Evolutionary conservation across 1,140 invertebrate species (phyloP).

Genomic region (Ostrea denselamellosa): DNA sequence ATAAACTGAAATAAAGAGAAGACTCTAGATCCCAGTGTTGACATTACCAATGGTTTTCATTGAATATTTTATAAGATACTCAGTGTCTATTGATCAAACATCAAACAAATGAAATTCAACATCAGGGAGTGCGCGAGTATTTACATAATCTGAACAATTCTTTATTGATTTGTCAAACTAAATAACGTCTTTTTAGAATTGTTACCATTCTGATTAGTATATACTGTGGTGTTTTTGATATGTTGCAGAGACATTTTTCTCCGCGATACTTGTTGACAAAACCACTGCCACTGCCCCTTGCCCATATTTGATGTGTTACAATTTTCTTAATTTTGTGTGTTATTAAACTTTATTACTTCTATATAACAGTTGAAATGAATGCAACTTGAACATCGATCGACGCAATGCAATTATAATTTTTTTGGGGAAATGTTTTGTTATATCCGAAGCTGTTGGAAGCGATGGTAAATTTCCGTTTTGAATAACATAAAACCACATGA

Average conservation of each 20-base stretch:
- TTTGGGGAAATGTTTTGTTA: too few species aligned
- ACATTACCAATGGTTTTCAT: not conserved
- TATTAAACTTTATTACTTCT: too few species aligned
- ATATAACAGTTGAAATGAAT: too few species aligned
- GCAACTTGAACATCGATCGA: too few species aligned
- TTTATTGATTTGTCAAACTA: not conserved
- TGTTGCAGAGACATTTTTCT: not conserved
- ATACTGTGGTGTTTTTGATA: not conserved
- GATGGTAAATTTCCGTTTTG: too few species aligned
- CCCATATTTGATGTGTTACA: not conserved
- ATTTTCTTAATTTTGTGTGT: too few species aligned
- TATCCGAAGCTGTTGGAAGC: too few species aligned
- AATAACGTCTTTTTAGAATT: not conserved
- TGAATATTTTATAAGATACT: not conserved
- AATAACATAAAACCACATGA: too few species aligned
- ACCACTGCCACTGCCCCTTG: not conserved
- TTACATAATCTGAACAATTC: not conserved
- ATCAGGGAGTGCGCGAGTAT: not conserved
- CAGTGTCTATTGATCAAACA: not conserved
- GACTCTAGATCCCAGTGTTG: not conserved
- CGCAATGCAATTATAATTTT: too few species aligned
- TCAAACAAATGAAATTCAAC: not conserved
- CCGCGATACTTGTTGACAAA: not conserved
- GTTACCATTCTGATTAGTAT: constrained; percentile 1
- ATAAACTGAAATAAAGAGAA: not conserved